Conservation (phyloP, 2,113 vertebrate genomes). For the Lepisosteus oculatus region DNA sequence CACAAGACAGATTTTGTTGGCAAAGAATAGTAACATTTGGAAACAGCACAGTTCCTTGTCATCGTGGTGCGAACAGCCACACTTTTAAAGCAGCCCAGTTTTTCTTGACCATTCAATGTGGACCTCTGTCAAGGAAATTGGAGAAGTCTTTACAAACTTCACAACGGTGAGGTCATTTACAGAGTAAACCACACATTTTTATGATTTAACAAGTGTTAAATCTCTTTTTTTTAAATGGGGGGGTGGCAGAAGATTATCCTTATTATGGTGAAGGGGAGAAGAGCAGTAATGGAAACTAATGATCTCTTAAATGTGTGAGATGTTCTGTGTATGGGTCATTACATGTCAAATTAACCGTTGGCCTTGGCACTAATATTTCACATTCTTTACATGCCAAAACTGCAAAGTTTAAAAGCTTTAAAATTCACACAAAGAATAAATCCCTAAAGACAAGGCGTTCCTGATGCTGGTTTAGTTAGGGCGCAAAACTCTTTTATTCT, state of each 20-base stretch:
- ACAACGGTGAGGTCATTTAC: neutral
- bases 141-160: no score
- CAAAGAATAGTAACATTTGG: no score
- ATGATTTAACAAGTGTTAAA: neutral
- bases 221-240: neutral
- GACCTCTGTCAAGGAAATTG: no score
- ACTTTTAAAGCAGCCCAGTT: no score
- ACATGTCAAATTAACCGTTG: constrained; percentile 9
- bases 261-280: neutral
- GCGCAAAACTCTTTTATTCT: no score
- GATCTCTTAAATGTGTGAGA: constrained; percentile 10
- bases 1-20: no score
- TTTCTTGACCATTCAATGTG: no score
- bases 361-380: neutral
- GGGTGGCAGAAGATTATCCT: neutral
- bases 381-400: neutral
- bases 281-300: constrained; percentile 7
- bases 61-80: no score
- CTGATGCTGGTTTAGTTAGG: no score
- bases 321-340: constrained; percentile 8
- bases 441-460: neutral
- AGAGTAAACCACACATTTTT: constrained; percentile 1
- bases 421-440: neutral
- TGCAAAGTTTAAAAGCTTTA: neutral
- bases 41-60: no score